Base-by-base conservation (phyloP, 2,888 invertebrate species). In the Athetis lepigone region DNA sequence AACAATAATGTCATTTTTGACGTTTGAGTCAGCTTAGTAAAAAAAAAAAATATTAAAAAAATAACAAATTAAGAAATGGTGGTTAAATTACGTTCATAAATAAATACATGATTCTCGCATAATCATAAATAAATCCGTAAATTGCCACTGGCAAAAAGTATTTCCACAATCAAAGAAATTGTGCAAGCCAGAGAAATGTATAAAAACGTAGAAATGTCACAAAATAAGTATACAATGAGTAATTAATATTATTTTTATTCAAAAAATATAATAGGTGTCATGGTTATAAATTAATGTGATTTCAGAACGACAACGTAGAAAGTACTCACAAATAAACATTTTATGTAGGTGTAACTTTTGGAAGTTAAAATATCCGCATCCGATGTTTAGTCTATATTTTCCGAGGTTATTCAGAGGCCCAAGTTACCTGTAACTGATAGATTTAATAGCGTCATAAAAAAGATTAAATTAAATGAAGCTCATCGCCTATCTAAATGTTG, bases 401-500 rank as follows among this genome's bases (percentile, higher is more conserved):
- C 4, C 33, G 13, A 60, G 25, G 60, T 29, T 43, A 37, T 4
- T 3, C 7, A 2, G 43, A 61, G 27, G 62, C 43, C 62, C 43
- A 13, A 3, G 16, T 9, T 16, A 7, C 33, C 4, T 3, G 11
- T 33, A 13, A 33, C 33, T 33, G 33, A 33, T 33, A 29, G 29
- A 33, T 33, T 13, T 33, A 2, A 9, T 18, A 8, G 13, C 8
- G 16, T 66, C 45, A 40, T 46, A 4, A 40, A 70, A 54, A 23
- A 16, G 1, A 62, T 66, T 39, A 36, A 71, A 49, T 54, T 40
- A 36, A 55, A 73, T 6, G 18, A 29, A 33, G n/a, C 33, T 25
- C 46, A 37, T 42, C 40, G 27, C 8, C 18, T 47, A 67, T 74
- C 40, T 45, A n/a, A 37, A 59, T 69, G 9, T 45, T 54, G 52